phyloP scores from a whole-genome alignment of 2,888 invertebrate genomes.

The Helicoverpa assulta region DNA sequence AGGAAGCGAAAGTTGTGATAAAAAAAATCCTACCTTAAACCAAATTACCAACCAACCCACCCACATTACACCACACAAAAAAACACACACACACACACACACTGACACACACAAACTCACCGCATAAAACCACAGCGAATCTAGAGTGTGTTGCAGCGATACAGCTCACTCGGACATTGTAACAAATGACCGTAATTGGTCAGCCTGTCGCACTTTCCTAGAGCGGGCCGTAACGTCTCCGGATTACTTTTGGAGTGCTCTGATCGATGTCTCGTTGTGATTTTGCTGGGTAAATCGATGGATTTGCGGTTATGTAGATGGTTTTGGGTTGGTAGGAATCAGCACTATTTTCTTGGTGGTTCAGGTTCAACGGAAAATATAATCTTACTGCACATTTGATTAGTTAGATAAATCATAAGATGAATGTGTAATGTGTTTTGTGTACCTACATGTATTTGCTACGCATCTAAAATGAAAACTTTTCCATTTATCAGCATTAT shows the following conservation, averaged over 20 bases:
- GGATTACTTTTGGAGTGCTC: constrained; percentile 62
- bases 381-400: too few relatives aligned
- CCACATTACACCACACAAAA: background rate
- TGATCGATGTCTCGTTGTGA: constrained; percentile 67
- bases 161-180: constrained; percentile 64
- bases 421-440: too few relatives aligned
- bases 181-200: constrained; percentile 74
- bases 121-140: constrained; percentile 43
- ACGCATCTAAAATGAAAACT: too few relatives aligned
- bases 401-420: too few relatives aligned
- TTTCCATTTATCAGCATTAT: too few relatives aligned
- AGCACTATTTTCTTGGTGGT: too few relatives aligned
- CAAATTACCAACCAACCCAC: background rate
- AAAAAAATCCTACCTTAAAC: background rate
- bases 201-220: constrained; percentile 71
- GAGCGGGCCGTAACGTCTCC: constrained; percentile 57
- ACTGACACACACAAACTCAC: constrained; percentile 14
- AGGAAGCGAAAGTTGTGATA: background rate
- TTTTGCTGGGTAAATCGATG: constrained; percentile 59
- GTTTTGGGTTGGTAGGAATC: background rate
- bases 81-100: background rate
- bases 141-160: constrained; percentile 57
- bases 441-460: too few relatives aligned
- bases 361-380: too few relatives aligned
- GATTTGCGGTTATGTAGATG: constrained; percentile 17